Evolutionary conservation across 2,797 vertebrate species (phyloP), one percentile per base, ranked within the genome.

Genomic region (Caiman crocodilus): DNA sequence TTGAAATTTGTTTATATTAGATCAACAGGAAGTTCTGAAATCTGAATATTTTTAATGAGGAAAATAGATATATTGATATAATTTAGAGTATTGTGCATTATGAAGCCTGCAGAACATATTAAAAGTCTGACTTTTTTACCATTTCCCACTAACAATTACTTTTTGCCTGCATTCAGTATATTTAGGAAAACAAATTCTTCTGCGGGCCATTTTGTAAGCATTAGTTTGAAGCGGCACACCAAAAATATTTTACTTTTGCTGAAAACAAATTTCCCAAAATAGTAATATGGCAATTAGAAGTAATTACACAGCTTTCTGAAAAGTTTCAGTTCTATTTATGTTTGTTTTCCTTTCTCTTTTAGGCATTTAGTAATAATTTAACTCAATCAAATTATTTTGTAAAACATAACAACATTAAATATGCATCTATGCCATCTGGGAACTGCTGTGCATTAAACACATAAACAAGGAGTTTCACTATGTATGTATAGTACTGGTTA

Each of bases 341-440:
- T 84, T 89, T 96, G 30, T 26, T 95, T 90, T 69, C 55, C 82
- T 16, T 79, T 57, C 87, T 67, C 65, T 92, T 92, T 95, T 76
- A 95, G 73, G 82, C 35, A 79, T 25, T 88, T 2, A 1, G 28
- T 85, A 93, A 76, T 82, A 94, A 95, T 96, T 91, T 87, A 92
- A 92, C n/a, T 50, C 25, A 64, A 81, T 82, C 14, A 92, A 94
- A 94, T 85, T 92, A 89, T 93, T 92, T 92, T 86, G 76, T 84
- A 91, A 92, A 94, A 65, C 64, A 91, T 84, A 94, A 80, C 82
- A 89, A 91, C 25, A 80, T 83, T 90, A 87, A 89, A 28, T 76
- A 75, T 81, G 73, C 13, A 14, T 76, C 79, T 82, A 89, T 95
- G 30, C 78, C 94, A 87, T 84, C 93, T 96, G 92, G 57, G 84